These are phyloP conservation scores for Petrolisthes manimaculis DNA, from an alignment of 2,888 invertebrate genomes.

Conservation along the genomic window DNA sequence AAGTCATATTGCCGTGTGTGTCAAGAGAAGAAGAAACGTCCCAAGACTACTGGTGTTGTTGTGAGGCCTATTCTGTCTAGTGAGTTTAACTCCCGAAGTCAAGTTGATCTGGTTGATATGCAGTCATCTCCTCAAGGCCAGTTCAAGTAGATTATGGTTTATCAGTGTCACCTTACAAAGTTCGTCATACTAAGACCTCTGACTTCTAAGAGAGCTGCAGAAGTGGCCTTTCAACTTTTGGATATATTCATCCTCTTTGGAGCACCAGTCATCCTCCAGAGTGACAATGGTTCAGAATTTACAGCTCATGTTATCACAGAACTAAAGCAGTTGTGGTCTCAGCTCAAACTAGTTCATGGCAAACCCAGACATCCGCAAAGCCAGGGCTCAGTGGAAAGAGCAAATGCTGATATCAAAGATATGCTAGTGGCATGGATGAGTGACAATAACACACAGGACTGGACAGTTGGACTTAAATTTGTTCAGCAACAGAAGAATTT, in stretches of 20 bases:
- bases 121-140: constrained; percentile 7
- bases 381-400: constrained; percentile 38
- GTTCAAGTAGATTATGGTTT: constrained; percentile 45
- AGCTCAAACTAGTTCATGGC: constrained; percentile 24
- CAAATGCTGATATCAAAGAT: constrained; percentile 29
- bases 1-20: constrained; percentile 15
- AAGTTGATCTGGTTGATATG: constrained; percentile 29
- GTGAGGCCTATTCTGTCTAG: constrained; percentile 10
- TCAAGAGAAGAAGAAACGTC: constrained; percentile 16
- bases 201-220: constrained; percentile 33
- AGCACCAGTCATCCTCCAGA: constrained; percentile 34
- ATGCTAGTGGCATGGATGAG: constrained; percentile 31
- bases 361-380: constrained; percentile 37
- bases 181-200: constrained; percentile 24
- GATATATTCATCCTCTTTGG: constrained; percentile 43
- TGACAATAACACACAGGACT: constrained; percentile 38
- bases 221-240: constrained; percentile 41
- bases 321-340: constrained; percentile 23
- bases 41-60: constrained; percentile 9
- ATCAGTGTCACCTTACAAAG: constrained; percentile 34
- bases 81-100: neutral
- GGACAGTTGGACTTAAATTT: constrained; percentile 25
- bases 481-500: constrained; percentile 18
- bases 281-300: constrained; percentile 48
- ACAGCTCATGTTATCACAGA: constrained; percentile 38